Percentiles rank a stretch among this genome's conserved stretches.
These are phyloP conservation scores for Anguilla marmorata DNA, from an alignment of 2,797 vertebrate genomes.

Conservation along the genomic window DNA sequence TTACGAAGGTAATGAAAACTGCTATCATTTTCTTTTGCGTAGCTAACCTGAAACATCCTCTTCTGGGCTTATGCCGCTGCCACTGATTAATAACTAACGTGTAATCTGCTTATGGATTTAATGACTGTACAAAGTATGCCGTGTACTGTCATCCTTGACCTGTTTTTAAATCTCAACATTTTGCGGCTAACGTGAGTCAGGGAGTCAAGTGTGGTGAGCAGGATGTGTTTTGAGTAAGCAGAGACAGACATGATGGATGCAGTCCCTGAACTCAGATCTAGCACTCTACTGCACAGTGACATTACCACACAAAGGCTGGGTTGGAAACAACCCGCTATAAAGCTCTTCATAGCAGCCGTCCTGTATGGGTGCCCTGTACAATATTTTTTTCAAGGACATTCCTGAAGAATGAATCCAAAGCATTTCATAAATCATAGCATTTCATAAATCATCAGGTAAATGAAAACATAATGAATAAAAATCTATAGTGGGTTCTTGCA, in stretches of 20 bases:
- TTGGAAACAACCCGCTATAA: background rate
- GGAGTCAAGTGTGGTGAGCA: background rate
- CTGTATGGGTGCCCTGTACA: background rate
- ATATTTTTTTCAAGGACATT: background rate
- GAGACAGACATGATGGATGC: too few relatives aligned
- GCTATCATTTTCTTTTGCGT: too few relatives aligned
- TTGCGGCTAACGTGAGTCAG: background rate
- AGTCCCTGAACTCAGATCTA: too few relatives aligned
- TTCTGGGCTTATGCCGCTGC: background rate
- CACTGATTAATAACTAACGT: background rate
- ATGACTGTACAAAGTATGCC: background rate
- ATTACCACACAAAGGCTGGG: background rate
- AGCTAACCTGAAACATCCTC: background rate
- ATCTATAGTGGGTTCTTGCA: background rate
- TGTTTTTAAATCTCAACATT: constrained; percentile 2
- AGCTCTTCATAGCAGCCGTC: background rate
- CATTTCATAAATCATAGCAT: background rate
- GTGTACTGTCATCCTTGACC: background rate
- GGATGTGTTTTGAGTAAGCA: too few relatives aligned
- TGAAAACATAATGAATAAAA: background rate
- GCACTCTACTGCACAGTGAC: background rate
- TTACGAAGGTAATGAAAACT: constrained; percentile 59
- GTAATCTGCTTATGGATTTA: background rate
- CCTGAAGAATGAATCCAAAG: background rate
- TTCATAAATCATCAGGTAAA: background rate